These are phyloP conservation scores for Mionectes macconnelli DNA, from an alignment of 2,113 vertebrate species.

Conservation along the genomic window DNA sequence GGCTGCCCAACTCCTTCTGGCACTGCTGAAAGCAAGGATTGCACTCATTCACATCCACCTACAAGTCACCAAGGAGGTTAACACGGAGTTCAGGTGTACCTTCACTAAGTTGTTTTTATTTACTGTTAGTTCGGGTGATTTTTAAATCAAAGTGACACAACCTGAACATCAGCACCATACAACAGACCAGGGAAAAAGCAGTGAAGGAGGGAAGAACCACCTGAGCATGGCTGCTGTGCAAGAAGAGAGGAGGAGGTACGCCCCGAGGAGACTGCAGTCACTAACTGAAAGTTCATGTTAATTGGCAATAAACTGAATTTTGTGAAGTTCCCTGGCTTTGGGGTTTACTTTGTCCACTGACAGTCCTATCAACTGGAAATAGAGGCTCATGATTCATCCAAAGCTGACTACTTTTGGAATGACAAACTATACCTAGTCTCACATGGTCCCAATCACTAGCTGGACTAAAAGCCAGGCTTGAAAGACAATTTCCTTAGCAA, in stretches of 20 bases:
- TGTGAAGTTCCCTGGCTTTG: neutral
- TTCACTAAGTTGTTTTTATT: neutral
- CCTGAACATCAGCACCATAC: neutral
- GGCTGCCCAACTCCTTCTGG: neutral
- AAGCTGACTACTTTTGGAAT: neutral
- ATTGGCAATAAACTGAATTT: neutral
- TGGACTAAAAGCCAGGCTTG: neutral
- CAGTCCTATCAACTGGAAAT: neutral
- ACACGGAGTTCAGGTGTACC: rapidly evolving
- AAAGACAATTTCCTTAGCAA: neutral
- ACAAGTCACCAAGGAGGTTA: neutral
- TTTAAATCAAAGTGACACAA: neutral
- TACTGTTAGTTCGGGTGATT: neutral
- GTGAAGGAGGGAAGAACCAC: neutral
- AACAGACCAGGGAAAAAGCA: neutral
- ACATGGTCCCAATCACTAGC: neutral
- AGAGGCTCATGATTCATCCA: neutral
- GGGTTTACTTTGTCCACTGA: neutral
- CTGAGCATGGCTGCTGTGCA: rapidly evolving
- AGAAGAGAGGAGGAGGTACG: neutral
- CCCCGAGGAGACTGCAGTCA: neutral
- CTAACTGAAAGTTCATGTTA: neutral
- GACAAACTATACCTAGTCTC: neutral
- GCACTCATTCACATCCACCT: neutral
- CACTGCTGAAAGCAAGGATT: neutral